Evolutionary conservation across 2,888 invertebrate genomes (phyloP).

Genomic region (Callosobruchus maculatus): DNA sequence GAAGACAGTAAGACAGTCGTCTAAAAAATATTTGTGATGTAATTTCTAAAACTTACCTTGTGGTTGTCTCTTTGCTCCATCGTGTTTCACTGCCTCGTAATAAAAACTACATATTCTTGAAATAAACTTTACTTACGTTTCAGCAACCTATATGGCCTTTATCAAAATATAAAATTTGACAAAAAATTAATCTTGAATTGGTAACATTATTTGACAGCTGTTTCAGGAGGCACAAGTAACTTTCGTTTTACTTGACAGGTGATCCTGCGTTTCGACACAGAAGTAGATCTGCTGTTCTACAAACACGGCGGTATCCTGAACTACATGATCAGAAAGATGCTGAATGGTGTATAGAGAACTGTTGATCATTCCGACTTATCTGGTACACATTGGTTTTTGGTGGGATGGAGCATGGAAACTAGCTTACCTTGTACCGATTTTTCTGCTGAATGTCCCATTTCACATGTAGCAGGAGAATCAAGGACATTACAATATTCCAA

Average conservation of each 20-base stretch:
- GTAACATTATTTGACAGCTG: too few relatives aligned
- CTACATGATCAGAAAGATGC: conserved; percentile 93
- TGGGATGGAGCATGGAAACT: neutral
- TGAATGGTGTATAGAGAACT: conserved; percentile 28
- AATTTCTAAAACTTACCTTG: too few relatives aligned
- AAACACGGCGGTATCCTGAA: conserved; percentile 93
- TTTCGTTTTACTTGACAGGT: conserved; percentile 36
- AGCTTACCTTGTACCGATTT: neutral
- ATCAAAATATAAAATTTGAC: too few relatives aligned
- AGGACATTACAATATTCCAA: neutral
- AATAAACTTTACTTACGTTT: too few relatives aligned
- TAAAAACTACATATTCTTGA: too few relatives aligned
- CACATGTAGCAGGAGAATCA: neutral
- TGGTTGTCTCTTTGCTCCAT: too few relatives aligned
- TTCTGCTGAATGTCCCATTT: neutral
- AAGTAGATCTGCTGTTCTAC: conserved; percentile 93
- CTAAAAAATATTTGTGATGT: too few relatives aligned
- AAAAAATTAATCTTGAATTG: too few relatives aligned
- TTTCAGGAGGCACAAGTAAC: too few relatives aligned
- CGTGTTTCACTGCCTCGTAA: too few relatives aligned
- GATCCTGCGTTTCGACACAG: conserved; percentile 88
- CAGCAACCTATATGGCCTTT: too few relatives aligned
- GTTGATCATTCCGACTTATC: neutral
- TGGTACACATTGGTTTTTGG: neutral
- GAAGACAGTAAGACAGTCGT: too few relatives aligned